These are phyloP conservation scores for Neotoma lepida DNA, from an alignment of 2,113 vertebrate genomes.

Conservation along the genomic window DNA sequence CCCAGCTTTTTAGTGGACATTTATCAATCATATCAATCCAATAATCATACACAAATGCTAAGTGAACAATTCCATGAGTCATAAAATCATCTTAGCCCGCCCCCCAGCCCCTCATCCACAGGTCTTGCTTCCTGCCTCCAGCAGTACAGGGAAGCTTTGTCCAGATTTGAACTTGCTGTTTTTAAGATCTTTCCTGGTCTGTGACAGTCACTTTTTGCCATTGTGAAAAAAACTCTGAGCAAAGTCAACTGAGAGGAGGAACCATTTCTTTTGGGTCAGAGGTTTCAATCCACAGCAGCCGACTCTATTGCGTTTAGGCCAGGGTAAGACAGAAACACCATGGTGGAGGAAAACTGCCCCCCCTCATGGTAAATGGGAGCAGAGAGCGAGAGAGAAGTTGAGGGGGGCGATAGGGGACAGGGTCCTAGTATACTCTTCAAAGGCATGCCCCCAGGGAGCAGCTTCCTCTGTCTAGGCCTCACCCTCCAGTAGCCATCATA, in stretches of 20 bases:
- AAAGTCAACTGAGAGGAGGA: not conserved
- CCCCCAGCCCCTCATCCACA: rapidly evolving
- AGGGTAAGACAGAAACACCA: not conserved
- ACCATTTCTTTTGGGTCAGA: not conserved
- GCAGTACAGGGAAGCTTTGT: not conserved
- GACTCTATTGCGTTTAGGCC: not conserved
- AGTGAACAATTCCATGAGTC: not conserved
- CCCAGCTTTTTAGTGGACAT: not conserved
- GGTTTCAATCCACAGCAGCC: not conserved
- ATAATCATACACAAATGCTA: not conserved
- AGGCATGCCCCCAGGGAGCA: not conserved
- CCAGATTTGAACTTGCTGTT: not conserved
- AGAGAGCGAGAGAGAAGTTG: not conserved
- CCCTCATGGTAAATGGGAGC: not conserved
- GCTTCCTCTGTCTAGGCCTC: not conserved
- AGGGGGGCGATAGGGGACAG: not conserved
- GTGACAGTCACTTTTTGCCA: not conserved
- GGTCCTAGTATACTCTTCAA: not conserved
- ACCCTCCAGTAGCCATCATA: not conserved
- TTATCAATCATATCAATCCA: not conserved
- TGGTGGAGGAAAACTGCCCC: too few relatives aligned
- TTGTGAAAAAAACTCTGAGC: not conserved
- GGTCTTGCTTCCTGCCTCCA: not conserved
- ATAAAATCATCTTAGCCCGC: too few relatives aligned
- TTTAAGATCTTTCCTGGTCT: constrained; percentile 6